A percentile compares a stretch with the other conserved stretches of the same genome.
Evolutionary conservation across 1,140 invertebrate species (phyloP).

Genomic region (Metopolophium dirhodum): DNA sequence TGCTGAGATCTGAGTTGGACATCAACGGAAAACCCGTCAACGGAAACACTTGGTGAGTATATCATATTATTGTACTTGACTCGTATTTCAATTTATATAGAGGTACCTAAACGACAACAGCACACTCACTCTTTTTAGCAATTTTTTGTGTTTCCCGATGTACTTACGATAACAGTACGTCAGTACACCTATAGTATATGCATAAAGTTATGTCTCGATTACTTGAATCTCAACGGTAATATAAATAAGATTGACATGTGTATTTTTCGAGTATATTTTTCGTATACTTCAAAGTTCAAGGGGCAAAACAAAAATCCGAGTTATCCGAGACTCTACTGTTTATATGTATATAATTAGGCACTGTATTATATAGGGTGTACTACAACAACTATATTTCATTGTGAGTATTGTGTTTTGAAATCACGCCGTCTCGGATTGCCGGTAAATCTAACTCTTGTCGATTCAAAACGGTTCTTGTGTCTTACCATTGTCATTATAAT

Average conservation of each 20-base stretch:
- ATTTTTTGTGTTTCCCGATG: neutral
- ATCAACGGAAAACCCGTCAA: slow-evolving; percentile 43
- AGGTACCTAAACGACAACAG: neutral
- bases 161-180: neutral
- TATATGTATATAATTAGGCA: no score
- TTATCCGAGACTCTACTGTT: no score
- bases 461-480: neutral
- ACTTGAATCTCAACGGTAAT: no score
- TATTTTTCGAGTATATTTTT: no score
- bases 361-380: no score
- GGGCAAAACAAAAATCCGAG: no score
- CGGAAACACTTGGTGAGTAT: slow-evolving; percentile 30
- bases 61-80: neutral
- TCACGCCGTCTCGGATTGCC: neutral
- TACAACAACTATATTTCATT: neutral
- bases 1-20: slow-evolving; percentile 46
- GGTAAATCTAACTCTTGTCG: neutral
- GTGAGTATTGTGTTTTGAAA: no score
- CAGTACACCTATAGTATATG: neutral
- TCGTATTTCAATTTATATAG: neutral
- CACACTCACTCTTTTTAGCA: neutral
- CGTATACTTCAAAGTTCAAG: no score
- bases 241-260: no score
- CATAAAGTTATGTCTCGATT: neutral
- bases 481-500: neutral